Base-by-base conservation (phyloP, 2,113 vertebrate genomes). In the Pachycephala philippinensis region DNA sequence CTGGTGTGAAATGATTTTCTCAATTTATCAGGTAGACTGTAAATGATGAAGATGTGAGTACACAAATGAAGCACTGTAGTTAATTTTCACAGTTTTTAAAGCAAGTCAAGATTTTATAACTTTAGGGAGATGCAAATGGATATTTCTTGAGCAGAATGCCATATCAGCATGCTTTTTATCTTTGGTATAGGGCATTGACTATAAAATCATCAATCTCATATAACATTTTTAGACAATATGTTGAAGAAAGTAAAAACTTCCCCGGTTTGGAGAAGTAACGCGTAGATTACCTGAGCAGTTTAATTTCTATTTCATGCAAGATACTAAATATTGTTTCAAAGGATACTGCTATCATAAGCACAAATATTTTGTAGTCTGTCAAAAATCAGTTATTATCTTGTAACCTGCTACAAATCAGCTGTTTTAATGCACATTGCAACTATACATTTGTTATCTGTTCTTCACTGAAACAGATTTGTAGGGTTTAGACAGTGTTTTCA, bases 81-180 rank as follows among this genome's bases (percentile, higher is more conserved):
- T 82, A 88, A 91, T 95, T 94, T 89, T 79, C 85, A 45, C 11
- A 64, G 5, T 45, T 88, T 91, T 89, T 71, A 78, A 82, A 88
- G 24, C 33, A 85, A 87, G 13, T 52, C 81, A n/a, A n/a, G n/a
- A n/a, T 85, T 68, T 92, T 7, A 37, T 86, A 93, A 42, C 15
- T 47, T 14, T 18, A 65, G 40, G 40, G 60, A 78, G 24, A 91
- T 57, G 40, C 72, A 89, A 89, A 85, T 26, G 7, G 45, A 2
- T 44, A 64, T 80, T 84, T 88, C 60, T 87, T 82, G 12, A 80
- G 15, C 27, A 91, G 84, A 87, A 70, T 7, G 16, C 15, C 6
- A 3, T 47, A 71, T 96, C 68, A 90, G 47, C 49, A 56, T 21
- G 11, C 2, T 82, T 94, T 93, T 92, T 76, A 53, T 78, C n/a